Conservation (phyloP, 2,113 vertebrate genomes). For the Buteo buteo region DNA sequence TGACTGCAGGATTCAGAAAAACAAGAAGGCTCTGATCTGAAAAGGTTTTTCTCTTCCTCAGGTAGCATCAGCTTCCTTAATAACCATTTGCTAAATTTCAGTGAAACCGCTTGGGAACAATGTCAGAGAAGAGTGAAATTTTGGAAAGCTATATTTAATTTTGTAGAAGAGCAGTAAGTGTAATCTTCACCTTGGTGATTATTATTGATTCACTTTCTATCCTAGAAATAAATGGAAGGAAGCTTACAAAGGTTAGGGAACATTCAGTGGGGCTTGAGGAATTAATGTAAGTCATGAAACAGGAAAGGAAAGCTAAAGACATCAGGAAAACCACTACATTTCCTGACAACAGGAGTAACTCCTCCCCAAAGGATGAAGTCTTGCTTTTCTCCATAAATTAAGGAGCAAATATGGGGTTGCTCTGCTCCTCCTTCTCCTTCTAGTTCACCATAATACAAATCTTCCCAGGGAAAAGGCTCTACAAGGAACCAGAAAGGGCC, state of each 20-base stretch:
- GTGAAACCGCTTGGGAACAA: not conserved
- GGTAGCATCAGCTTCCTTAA: not conserved
- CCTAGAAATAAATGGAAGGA: not conserved
- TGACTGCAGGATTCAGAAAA: not conserved
- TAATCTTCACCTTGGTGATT: not conserved
- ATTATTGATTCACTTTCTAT: not conserved
- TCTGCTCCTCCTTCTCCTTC: slow-evolving; percentile 63
- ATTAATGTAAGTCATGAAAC: not conserved
- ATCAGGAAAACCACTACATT: not conserved
- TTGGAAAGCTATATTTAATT: not conserved
- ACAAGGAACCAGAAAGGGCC: slow-evolving; percentile 66
- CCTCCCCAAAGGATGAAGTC: slow-evolving; percentile 34
- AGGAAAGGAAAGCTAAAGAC: not conserved
- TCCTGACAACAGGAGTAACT: slow-evolving; percentile 13
- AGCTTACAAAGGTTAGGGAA: not conserved
- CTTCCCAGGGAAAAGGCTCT: slow-evolving; percentile 70
- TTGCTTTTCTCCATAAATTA: slow-evolving; percentile 47
- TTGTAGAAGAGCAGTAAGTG: not conserved
- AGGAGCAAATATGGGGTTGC: slow-evolving; percentile 50
- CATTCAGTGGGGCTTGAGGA: not conserved
- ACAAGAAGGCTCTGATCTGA: not conserved
- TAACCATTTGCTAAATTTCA: not conserved
- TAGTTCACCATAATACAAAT: slow-evolving; percentile 68
- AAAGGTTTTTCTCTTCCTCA: not conserved
- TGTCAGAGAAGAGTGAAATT: not conserved